phyloP scores from a whole-genome alignment of 2,797 vertebrate species.

The Molossus molossus region DNA sequence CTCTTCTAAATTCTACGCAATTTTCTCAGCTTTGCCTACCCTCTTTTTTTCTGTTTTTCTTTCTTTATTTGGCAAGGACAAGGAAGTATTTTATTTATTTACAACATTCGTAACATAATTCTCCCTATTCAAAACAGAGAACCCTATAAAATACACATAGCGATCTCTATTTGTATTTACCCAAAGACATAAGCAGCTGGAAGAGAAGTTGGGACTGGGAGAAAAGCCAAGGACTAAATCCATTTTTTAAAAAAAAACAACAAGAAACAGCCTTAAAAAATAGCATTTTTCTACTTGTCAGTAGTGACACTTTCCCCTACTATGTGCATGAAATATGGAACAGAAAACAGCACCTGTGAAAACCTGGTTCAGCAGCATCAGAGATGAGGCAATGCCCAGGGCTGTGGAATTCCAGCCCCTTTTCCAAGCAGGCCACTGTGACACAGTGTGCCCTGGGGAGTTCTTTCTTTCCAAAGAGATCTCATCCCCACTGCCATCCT shows the following conservation, averaged over 20 bases:
- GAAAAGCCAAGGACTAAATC: conserved; percentile 59
- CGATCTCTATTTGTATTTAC: conserved; percentile 67
- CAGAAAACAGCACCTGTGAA: conserved; percentile 60
- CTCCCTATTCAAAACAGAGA: conserved; percentile 73
- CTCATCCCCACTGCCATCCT: too few relatives aligned
- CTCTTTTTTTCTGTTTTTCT: background rate
- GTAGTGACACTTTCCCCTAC: background rate
- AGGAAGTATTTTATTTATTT: conserved; percentile 78
- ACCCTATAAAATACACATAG: conserved; percentile 64
- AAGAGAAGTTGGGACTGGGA: background rate
- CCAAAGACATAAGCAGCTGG: background rate
- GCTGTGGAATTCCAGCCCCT: background rate
- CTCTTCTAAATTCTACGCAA: conserved; percentile 22
- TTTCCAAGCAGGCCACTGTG: background rate
- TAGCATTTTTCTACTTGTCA: background rate
- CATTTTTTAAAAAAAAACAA: background rate
- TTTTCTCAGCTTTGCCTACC: background rate
- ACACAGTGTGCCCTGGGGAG: background rate
- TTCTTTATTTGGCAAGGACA: conserved; percentile 52
- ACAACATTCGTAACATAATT: conserved; percentile 80
- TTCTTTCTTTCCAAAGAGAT: background rate
- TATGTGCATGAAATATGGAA: background rate
- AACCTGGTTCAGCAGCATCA: background rate
- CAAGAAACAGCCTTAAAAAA: conserved; percentile 18
- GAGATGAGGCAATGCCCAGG: background rate